phyloP scores from a whole-genome alignment of 1,140 invertebrate species.

The Dendrolimus kikuchii region DNA sequence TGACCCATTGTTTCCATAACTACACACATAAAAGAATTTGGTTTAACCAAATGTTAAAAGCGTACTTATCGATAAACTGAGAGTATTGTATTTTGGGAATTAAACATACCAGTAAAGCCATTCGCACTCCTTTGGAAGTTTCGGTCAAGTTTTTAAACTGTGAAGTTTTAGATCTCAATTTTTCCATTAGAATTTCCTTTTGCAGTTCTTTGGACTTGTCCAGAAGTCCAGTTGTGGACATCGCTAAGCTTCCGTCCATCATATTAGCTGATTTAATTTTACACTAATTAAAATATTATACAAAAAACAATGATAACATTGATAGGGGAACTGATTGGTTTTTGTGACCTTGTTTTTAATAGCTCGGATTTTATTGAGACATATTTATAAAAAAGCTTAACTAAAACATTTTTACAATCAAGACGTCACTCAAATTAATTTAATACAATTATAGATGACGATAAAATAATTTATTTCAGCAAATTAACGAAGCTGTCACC shows the following conservation, averaged over 20 bases:
- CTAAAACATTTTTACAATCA: too few species aligned
- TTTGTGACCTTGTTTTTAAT: too few species aligned
- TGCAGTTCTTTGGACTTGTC: slow-evolving; percentile 82
- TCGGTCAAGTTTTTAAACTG: slow-evolving; percentile 87
- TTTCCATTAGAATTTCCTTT: slow-evolving; percentile 90
- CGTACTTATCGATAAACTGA: slow-evolving; percentile 2
- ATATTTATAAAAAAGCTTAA: too few species aligned
- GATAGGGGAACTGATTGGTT: too few species aligned
- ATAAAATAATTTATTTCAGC: slow-evolving; percentile 12
- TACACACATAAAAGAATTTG: neutral
- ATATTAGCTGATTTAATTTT: slow-evolving; percentile 33
- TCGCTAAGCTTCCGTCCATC: slow-evolving; percentile 52
- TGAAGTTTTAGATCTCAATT: slow-evolving; percentile 84
- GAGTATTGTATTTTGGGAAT: neutral
- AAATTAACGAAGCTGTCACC: slow-evolving; percentile 31
- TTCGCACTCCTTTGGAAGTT: slow-evolving; percentile 87
- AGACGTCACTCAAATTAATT: neutral
- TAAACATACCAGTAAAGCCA: slow-evolving; percentile 83
- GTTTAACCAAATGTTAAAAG: slow-evolving; percentile 1
- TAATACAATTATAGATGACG: slow-evolving; percentile 6
- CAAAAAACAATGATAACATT: slow-evolving; percentile 49
- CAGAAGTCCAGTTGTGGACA: slow-evolving; percentile 47
- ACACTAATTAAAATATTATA: slow-evolving; percentile 29
- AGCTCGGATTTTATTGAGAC: too few species aligned
- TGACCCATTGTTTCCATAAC: too few species aligned